Evolutionary conservation across 1,140 invertebrate species (phyloP), one percentile per base, ranked within the genome.

Genomic region (Babylonia areolata): DNA sequence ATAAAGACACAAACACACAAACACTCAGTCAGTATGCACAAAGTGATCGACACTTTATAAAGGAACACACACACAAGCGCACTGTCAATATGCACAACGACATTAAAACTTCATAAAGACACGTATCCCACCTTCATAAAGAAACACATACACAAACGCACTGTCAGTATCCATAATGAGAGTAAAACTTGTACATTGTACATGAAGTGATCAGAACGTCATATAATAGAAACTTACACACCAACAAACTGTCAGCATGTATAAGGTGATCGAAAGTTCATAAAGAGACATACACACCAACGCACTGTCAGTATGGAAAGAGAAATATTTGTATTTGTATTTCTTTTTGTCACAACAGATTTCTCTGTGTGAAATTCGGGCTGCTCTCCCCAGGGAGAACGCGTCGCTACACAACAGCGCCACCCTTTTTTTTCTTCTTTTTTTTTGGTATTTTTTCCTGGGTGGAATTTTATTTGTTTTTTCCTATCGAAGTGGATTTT

Each of bases 221-320:
- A 6, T 15, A 46, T 6, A n/a, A n/a, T n/a, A 46, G 5, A 46
- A 6, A 3, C 58, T 12, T 20, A 64, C 58, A 3, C 3, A 64
- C 58, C 3, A 28, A 64, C 58, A 23, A 6, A 64, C 28, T 64
- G 58, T 23, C 28, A 64, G 58, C 23, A 64, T 64, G 58, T 39
- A 15, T 35, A 31, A 58, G 11, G 82, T 35, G 46, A 80, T 81
- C 28, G 17, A 23, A 20, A 40, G 9, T 20, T 20, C 58, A 12
- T 23, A 17, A 64, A 23, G 9, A 17, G 3, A 3, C 77, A 79
- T 11, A 79, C 77, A 40, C 37, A 79, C 1, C 77, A 79, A 79
- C 77, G 35, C 39, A n/a, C 28, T 79, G 77, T 40, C 77, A 79
- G 42, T 64, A 64, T 64, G 58, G n/a, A n/a, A n/a, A n/a, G n/a